phyloP scores from a whole-genome alignment of 2,113 vertebrate genomes.

The Tetraodon nigroviridis region DNA sequence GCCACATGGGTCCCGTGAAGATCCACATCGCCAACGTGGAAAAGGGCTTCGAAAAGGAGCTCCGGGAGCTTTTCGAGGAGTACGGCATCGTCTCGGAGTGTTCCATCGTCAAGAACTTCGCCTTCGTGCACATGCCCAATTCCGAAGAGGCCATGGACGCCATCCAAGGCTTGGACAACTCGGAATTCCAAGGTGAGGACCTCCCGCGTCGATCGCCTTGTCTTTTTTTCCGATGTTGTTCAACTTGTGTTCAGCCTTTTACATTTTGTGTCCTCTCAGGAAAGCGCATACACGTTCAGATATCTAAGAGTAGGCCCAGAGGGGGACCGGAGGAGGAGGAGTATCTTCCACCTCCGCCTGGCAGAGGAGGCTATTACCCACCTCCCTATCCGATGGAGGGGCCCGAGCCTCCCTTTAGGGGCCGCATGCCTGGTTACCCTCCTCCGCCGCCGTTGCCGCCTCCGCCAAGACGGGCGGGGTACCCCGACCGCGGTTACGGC shows the following conservation, averaged over 20 bases:
- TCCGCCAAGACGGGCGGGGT: constrained; percentile 74
- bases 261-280: constrained; percentile 74
- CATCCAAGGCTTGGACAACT: constrained; percentile 74
- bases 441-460: constrained; percentile 74
- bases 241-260: neutral
- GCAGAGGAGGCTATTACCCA: constrained; percentile 86
- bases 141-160: constrained; percentile 79
- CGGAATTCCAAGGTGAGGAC: constrained; percentile 75
- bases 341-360: constrained; percentile 80
- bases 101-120: constrained; percentile 78
- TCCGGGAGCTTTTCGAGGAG: constrained; percentile 74
- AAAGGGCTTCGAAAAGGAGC: constrained; percentile 70
- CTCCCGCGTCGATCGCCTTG: too few relatives aligned
- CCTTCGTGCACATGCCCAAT: constrained; percentile 79
- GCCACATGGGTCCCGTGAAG: constrained; percentile 72
- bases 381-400: constrained; percentile 83
- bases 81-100: constrained; percentile 77
- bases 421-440: constrained; percentile 71
- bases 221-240: too few relatives aligned
- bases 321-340: constrained; percentile 86
- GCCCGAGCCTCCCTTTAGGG: constrained; percentile 75
- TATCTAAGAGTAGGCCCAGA: constrained; percentile 88
- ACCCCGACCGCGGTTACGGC: constrained; percentile 79
- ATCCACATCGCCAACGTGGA: constrained; percentile 78
- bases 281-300: constrained; percentile 93